A percentile compares a stretch with the other conserved stretches of the same genome.
phyloP scores from a whole-genome alignment of 2,888 invertebrate genomes.

The Caenorhabditis plicata region DNA sequence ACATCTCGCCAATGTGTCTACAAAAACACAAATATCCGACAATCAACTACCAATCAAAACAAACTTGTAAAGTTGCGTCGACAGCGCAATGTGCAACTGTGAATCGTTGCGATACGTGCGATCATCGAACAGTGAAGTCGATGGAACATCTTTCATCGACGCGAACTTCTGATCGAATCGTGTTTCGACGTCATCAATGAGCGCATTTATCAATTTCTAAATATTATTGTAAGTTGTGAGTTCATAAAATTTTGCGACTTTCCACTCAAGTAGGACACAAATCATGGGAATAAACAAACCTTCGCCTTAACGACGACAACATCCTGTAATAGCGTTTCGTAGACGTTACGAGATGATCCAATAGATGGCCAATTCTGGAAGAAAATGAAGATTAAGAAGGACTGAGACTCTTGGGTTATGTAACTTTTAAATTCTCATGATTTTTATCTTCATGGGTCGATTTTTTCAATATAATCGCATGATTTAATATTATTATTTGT shows the following conservation, averaged over 20 bases:
- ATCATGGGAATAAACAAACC: too few species aligned
- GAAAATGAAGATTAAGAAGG: too few species aligned
- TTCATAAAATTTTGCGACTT: background rate
- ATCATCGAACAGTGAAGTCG: slow-evolving; percentile 20
- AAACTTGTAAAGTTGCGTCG: slow-evolving; percentile 20
- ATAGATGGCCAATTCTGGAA: slow-evolving; percentile 55
- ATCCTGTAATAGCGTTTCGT: slow-evolving; percentile 31
- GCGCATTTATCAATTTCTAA: slow-evolving; percentile 14
- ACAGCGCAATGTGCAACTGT: slow-evolving; percentile 28
- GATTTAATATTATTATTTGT: too few species aligned
- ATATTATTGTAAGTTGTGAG: background rate
- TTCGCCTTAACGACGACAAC: slow-evolving; percentile 38
- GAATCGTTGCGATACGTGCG: slow-evolving; percentile 22
- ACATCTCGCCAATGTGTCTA: slow-evolving; percentile 20
- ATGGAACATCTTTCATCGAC: slow-evolving; percentile 18
- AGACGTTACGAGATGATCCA: slow-evolving; percentile 31
- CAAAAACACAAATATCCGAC: too few species aligned
- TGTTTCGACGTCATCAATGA: slow-evolving; percentile 19
- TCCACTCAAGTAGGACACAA: too few species aligned
- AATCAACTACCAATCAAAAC: too few species aligned
- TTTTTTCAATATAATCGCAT: too few species aligned
- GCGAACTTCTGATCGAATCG: too few species aligned
- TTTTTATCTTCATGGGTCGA: too few species aligned
- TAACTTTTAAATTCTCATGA: too few species aligned
- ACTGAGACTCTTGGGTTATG: too few species aligned